A percentile compares a stretch with the other conserved stretches of the same genome.
phyloP scores from a whole-genome alignment of 2,888 invertebrate species.

The Herminia tarsipennalis region DNA sequence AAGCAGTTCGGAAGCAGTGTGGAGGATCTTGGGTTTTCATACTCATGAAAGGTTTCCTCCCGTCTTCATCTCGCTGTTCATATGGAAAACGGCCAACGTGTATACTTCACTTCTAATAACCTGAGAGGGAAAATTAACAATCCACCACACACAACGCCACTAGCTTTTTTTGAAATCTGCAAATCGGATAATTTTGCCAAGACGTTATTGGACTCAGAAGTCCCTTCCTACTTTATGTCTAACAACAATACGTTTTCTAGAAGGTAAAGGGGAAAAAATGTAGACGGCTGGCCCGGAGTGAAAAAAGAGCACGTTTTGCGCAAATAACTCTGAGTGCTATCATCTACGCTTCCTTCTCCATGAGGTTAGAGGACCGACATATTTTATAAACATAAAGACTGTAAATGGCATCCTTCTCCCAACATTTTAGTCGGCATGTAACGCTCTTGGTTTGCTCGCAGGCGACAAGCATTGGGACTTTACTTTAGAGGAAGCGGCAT shows the following conservation, averaged over 20 bases:
- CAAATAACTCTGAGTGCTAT: constrained; percentile 8
- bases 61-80: constrained; percentile 4
- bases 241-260: not conserved
- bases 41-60: constrained; percentile 3
- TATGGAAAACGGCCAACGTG: constrained; percentile 1
- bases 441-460: constrained; percentile 2
- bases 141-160: not conserved
- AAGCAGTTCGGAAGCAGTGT: constrained; percentile 2
- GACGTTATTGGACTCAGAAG: constrained; percentile 5
- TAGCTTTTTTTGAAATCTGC: not conserved
- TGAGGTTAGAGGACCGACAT: not conserved
- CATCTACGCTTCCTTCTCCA: constrained; percentile 2
- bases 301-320: constrained; percentile 17
- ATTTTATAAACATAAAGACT: not conserved
- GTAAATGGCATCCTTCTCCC: not conserved
- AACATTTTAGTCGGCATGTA: not conserved
- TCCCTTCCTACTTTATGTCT: constrained; percentile 6
- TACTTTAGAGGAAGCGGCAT: not conserved
- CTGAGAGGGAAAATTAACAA: not conserved
- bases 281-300: constrained; percentile 13
- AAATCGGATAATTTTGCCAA: not conserved
- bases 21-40: too few species aligned
- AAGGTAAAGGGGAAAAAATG: constrained; percentile 7
- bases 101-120: not conserved
- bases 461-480: not conserved